phyloP scores from a whole-genome alignment of 2,113 vertebrate species.

The Fulica atra region DNA sequence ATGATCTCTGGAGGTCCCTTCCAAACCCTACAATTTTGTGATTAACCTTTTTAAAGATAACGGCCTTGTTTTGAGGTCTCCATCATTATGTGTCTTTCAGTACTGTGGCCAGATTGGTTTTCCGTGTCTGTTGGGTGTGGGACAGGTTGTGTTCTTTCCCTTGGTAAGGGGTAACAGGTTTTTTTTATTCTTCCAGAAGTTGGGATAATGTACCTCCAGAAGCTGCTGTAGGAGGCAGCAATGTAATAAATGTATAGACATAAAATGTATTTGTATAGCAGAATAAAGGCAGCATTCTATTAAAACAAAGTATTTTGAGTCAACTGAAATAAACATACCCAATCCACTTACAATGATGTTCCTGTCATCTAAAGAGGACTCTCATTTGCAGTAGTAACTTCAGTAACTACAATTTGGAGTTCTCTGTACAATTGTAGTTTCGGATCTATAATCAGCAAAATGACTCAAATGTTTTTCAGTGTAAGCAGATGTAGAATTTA shows the following conservation, averaged over 20 bases:
- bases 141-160: not conserved
- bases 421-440: not conserved
- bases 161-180: not conserved
- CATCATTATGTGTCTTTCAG: not conserved
- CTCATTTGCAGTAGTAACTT: not conserved
- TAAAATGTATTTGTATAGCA: not conserved
- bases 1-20: no score
- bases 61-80: not conserved
- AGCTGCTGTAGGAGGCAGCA: not conserved
- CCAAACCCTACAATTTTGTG: no score
- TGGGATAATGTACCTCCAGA: not conserved
- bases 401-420: not conserved
- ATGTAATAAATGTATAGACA: accelerated
- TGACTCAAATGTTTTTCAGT: not conserved
- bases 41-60: not conserved
- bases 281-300: no score
- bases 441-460: not conserved
- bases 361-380: not conserved
- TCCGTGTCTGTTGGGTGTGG: accelerated
- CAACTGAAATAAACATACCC: not conserved
- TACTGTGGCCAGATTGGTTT: not conserved
- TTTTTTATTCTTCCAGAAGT: not conserved
- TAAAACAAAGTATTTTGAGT: not conserved
- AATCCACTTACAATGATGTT: not conserved
- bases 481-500: not conserved